A percentile compares a stretch with the other conserved stretches of the same genome.
Evolutionary conservation across 2,888 invertebrate genomes (phyloP).

Genomic region (Megamerina dolium): DNA sequence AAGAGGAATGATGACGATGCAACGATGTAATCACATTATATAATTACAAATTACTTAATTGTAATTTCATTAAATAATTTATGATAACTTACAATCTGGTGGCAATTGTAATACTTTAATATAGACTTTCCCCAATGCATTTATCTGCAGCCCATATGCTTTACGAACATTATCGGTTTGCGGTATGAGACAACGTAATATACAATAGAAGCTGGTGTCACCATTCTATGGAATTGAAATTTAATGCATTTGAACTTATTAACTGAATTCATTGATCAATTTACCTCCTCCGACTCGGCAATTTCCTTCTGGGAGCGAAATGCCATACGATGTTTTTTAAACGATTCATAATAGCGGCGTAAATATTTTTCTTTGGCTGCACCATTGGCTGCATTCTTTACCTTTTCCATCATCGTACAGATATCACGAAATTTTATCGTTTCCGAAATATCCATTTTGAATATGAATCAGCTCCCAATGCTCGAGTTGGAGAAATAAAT

Average conservation of each 20-base stretch:
- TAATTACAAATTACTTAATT: neutral
- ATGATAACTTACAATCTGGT: conserved; percentile 52
- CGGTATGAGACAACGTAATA: conserved; percentile 74
- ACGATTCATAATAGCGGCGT: conserved; percentile 37
- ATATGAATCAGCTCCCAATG: too few species aligned
- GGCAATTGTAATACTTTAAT: conserved; percentile 71
- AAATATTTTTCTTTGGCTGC: conserved; percentile 34
- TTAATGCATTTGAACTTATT: neutral
- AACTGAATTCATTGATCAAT: neutral
- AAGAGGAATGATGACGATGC: too few species aligned
- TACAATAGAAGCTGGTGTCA: conserved; percentile 60
- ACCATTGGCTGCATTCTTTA: conserved; percentile 27
- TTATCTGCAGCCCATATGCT: conserved; percentile 78
- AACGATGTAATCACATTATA: neutral
- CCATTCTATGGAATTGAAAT: conserved; percentile 43
- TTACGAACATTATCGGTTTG: conserved; percentile 70
- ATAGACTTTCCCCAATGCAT: conserved; percentile 62
- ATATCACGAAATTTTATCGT: conserved; percentile 40
- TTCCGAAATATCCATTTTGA: conserved; percentile 36
- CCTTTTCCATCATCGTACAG: conserved; percentile 38
- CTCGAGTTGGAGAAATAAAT: too few species aligned
- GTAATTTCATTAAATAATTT: neutral
- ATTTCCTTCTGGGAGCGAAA: conserved; percentile 26
- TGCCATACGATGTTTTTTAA: conserved; percentile 33
- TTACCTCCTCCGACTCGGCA: conserved; percentile 13